Percentiles rank a stretch among this genome's conserved stretches.
Evolutionary conservation across 2,113 vertebrate genomes (phyloP).

Genomic region (Nerophis lumbriciformis): DNA sequence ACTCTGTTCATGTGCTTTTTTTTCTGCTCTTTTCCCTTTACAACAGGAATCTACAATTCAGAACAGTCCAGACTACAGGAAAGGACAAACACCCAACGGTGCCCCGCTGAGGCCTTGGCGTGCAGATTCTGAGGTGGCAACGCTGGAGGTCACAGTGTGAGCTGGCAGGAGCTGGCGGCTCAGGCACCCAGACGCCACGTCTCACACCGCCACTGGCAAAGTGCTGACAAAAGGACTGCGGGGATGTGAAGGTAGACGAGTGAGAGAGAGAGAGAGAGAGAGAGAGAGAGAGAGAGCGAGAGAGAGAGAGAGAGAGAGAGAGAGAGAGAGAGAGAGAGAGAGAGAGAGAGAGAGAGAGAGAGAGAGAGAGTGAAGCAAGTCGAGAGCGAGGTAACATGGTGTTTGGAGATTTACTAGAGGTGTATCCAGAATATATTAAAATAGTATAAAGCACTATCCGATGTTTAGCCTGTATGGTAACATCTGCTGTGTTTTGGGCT

Average conservation of each 20-base stretch:
- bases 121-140: slow-evolving; percentile 46
- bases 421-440: neutral
- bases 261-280: slow-evolving; percentile 6
- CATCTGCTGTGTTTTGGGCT: too few relatives aligned
- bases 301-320: slow-evolving; percentile 11
- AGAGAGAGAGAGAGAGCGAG: slow-evolving; percentile 17
- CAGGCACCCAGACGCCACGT: slow-evolving; percentile 62
- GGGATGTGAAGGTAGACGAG: slow-evolving; percentile 41
- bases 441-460: neutral
- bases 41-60: slow-evolving; percentile 10
- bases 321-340: slow-evolving; percentile 4
- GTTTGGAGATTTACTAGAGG: too few relatives aligned
- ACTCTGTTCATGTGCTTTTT: neutral
- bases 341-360: slow-evolving; percentile 10
- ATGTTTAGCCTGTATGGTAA: too few relatives aligned
- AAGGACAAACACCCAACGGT: slow-evolving; percentile 38
- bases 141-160: slow-evolving; percentile 63
- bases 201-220: slow-evolving; percentile 65
- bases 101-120: slow-evolving; percentile 55
- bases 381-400: slow-evolving; percentile 26
- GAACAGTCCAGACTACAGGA: slow-evolving; percentile 31
- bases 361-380: slow-evolving; percentile 11
- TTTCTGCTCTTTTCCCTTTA: slow-evolving; percentile 8
- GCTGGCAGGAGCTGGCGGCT: slow-evolving; percentile 58
- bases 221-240: slow-evolving; percentile 59